Evolutionary conservation across 2,113 vertebrate species (phyloP).

Genomic region (Pteruthius melanotis): DNA sequence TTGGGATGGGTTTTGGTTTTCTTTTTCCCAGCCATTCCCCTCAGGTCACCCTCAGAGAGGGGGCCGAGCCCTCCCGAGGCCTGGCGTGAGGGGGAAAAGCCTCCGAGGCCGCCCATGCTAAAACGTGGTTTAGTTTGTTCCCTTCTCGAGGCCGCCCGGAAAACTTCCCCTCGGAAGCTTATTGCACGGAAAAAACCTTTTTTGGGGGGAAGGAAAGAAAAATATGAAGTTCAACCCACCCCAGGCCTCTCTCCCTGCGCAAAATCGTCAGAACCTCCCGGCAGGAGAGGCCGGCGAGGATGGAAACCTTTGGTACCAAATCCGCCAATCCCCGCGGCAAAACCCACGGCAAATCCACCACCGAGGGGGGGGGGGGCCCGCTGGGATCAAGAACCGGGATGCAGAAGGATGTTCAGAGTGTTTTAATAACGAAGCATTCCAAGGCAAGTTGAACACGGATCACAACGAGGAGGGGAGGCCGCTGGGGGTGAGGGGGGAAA

Average conservation of each 20-base stretch:
- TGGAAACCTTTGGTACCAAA: too few relatives aligned
- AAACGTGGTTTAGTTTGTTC: conserved; percentile 25
- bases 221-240: neutral
- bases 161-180: neutral
- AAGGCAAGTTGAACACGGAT: conserved; percentile 22
- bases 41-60: neutral
- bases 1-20: neutral
- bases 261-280: too few relatives aligned
- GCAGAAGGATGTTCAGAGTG: conserved; percentile 13
- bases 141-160: neutral
- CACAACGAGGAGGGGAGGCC: neutral
- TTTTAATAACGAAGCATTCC: conserved; percentile 39
- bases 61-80: neutral
- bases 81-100: neutral
- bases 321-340: too few relatives aligned
- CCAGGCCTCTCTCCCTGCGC: neutral
- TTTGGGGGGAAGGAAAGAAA: fast-evolving
- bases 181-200: conserved; percentile 17
- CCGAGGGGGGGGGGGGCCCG: neutral
- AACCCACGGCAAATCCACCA: neutral
- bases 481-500: neutral
- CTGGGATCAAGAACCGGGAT: neutral
- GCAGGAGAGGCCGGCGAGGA: too few relatives aligned
- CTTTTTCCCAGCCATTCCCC: too few relatives aligned
- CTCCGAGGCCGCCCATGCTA: conserved; percentile 6